Conservation (phyloP, 2,888 invertebrate genomes). For the Lottia gigantea region DNA sequence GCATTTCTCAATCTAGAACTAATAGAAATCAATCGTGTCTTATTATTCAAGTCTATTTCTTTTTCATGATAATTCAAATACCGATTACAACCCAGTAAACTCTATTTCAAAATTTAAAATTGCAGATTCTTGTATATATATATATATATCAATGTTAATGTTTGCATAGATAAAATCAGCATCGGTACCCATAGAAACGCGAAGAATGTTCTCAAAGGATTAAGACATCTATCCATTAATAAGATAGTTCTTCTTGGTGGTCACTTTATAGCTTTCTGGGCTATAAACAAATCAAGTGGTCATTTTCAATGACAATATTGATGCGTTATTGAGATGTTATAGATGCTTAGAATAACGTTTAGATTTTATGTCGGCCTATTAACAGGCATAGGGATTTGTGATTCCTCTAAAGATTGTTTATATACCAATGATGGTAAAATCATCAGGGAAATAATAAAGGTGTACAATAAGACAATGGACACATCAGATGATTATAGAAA, state of each 20-base stretch:
- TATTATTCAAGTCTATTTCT: too few species aligned
- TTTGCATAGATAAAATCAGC: too few species aligned
- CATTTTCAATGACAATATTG: constrained; percentile 3
- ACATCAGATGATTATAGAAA: too few species aligned
- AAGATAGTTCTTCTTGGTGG: background rate
- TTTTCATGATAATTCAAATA: too few species aligned
- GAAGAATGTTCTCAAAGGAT: background rate
- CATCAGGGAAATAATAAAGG: background rate
- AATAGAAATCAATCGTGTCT: too few species aligned
- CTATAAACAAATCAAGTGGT: background rate
- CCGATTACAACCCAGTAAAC: too few species aligned
- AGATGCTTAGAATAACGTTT: constrained; percentile 4
- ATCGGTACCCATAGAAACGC: too few species aligned
- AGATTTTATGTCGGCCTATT: background rate
- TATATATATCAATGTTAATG: too few species aligned
- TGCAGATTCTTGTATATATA: too few species aligned
- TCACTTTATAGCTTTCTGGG: background rate
- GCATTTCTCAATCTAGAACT: too few species aligned
- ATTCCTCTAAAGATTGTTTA: background rate
- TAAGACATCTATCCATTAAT: background rate
- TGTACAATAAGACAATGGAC: too few species aligned
- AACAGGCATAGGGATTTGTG: background rate
- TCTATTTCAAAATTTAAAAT: too few species aligned
- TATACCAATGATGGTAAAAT: background rate
- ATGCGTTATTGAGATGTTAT: constrained; percentile 4